Percentiles rank a stretch among this genome's conserved stretches.
These are phyloP conservation scores for Cryptomyrus ogoouensis DNA, from an alignment of 2,113 vertebrate genomes.

Conservation along the genomic window DNA sequence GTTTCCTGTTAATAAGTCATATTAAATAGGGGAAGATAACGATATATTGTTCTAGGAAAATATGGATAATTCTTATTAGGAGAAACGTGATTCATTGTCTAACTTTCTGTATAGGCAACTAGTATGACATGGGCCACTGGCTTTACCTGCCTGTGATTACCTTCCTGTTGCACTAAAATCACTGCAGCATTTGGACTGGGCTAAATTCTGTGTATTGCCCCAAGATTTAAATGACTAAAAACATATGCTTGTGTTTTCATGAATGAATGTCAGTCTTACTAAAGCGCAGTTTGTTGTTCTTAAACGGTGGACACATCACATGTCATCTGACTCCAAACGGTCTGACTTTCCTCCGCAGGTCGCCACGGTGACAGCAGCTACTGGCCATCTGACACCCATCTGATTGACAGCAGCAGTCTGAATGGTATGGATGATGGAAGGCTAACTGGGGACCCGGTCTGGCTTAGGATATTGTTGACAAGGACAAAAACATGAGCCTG, in stretches of 20 bases:
- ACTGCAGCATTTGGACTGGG: neutral
- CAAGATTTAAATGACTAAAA: neutral
- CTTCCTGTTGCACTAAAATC: neutral
- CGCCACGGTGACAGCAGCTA: slow-evolving; percentile 81
- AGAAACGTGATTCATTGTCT: neutral
- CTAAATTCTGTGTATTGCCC: neutral
- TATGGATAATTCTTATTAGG: neutral
- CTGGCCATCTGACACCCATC: slow-evolving; percentile 84
- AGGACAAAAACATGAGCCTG: neutral
- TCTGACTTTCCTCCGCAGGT: slow-evolving; percentile 57
- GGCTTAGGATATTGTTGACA: neutral
- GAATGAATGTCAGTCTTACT: neutral
- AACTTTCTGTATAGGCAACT: neutral
- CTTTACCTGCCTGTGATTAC: neutral
- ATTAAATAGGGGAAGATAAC: neutral
- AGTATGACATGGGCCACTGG: neutral
- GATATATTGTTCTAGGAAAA: neutral
- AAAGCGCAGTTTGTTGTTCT: neutral
- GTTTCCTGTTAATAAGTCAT: neutral
- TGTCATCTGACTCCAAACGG: slow-evolving; percentile 1
- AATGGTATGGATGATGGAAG: slow-evolving; percentile 65
- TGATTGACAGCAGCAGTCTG: slow-evolving; percentile 83
- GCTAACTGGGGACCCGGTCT: neutral
- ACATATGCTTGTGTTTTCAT: neutral
- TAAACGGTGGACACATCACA: neutral